phyloP scores from a whole-genome alignment of 2,113 vertebrate genomes.

The Nematolebias whitei region DNA sequence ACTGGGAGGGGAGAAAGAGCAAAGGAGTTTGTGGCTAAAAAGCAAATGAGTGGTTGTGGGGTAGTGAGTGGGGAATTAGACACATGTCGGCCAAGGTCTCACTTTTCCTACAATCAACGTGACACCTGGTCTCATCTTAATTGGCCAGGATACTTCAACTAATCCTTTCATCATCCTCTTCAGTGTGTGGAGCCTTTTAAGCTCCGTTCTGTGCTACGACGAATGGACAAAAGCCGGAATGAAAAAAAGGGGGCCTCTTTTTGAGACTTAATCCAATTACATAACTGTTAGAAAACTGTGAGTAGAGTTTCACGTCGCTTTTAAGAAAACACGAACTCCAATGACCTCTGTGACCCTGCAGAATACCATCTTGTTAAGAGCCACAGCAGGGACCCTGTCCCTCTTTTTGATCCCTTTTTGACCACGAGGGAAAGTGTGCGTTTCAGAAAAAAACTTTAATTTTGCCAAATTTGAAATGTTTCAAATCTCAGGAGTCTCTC shows the following conservation, averaged over 20 bases:
- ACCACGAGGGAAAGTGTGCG: constrained; percentile 31
- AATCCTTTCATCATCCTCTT: constrained; percentile 62
- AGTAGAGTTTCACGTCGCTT: constrained; percentile 70
- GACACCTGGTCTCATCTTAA: constrained; percentile 79
- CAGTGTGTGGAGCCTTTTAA: constrained; percentile 57
- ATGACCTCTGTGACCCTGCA: constrained; percentile 54
- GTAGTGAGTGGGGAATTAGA: constrained; percentile 69
- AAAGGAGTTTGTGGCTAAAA: constrained; percentile 27
- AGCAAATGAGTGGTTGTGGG: constrained; percentile 58
- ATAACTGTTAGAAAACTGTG: constrained; percentile 65
- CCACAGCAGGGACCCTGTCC: constrained; percentile 47
- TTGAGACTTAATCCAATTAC: constrained; percentile 81
- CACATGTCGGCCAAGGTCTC: constrained; percentile 65
- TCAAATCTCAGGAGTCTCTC: constrained; percentile 47
- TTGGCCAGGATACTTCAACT: constrained; percentile 75
- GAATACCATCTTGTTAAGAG: constrained; percentile 64
- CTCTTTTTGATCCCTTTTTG: constrained; percentile 44
- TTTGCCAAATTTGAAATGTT: constrained; percentile 13
- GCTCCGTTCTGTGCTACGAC: constrained; percentile 47
- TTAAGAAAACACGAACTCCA: constrained; percentile 67
- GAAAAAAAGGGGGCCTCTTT: constrained; percentile 58
- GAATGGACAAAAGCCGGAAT: constrained; percentile 65
- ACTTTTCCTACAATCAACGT: constrained; percentile 73
- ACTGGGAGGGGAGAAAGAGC: constrained; percentile 14
- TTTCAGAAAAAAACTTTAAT: background rate